A percentile compares a stretch with the other conserved stretches of the same genome.
phyloP scores from a whole-genome alignment of 2,888 invertebrate genomes.

The Melangyna quadrimaculata region DNA sequence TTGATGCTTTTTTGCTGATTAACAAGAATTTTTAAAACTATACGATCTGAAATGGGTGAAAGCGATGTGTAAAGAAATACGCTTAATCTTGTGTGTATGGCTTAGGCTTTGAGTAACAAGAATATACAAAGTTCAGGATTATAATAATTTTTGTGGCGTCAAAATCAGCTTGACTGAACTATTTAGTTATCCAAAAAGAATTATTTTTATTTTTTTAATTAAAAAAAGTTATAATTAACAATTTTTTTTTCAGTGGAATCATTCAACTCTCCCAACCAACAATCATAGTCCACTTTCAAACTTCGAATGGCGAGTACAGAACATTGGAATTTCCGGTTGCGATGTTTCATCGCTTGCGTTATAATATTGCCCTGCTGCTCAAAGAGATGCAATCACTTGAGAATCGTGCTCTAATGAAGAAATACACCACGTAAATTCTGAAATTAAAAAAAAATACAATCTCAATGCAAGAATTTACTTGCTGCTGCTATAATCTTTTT shows the following conservation, averaged over 20 bases:
- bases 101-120: too few relatives aligned
- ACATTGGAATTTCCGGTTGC: slow-evolving; percentile 82
- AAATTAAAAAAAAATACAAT: not conserved
- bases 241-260: slow-evolving; percentile 76
- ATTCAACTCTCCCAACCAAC: slow-evolving; percentile 81
- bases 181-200: too few relatives aligned
- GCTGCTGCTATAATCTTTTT: slow-evolving; percentile 44
- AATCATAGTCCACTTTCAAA: slow-evolving; percentile 82
- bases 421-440: slow-evolving; percentile 72
- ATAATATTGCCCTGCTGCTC: slow-evolving; percentile 81
- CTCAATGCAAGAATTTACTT: slow-evolving; percentile 21
- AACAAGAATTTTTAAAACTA: too few relatives aligned
- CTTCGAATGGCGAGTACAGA: slow-evolving; percentile 80
- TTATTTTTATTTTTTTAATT: too few relatives aligned
- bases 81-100: too few relatives aligned
- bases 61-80: too few relatives aligned
- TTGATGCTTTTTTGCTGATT: too few relatives aligned
- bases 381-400: slow-evolving; percentile 82
- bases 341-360: slow-evolving; percentile 82
- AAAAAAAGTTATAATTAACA: too few relatives aligned
- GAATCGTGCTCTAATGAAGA: slow-evolving; percentile 81
- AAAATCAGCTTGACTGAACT: too few relatives aligned
- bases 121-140: too few relatives aligned
- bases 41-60: too few relatives aligned
- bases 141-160: too few relatives aligned